These are phyloP conservation scores for Rhynchopsitta pachyrhyncha DNA, from an alignment of 2,113 vertebrate species.

Conservation along the genomic window DNA sequence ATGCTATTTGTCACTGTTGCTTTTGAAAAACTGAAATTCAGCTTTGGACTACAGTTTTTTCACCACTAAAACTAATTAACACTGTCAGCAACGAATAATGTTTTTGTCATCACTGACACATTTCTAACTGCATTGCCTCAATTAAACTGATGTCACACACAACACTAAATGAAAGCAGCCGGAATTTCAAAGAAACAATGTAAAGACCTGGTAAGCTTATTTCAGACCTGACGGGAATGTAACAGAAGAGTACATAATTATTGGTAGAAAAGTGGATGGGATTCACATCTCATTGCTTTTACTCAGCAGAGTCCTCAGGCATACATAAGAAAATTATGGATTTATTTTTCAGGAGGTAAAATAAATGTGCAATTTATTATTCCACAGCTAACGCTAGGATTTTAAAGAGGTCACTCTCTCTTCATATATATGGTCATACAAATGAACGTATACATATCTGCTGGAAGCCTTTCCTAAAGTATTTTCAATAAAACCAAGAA, in stretches of 20 bases:
- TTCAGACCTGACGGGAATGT: not conserved
- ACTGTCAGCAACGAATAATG: not conserved
- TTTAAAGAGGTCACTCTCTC: not conserved
- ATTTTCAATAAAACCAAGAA: not conserved
- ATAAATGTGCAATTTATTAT: slow-evolving; percentile 11
- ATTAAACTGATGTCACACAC: not conserved
- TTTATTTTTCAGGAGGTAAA: slow-evolving; percentile 12
- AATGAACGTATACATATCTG: not conserved
- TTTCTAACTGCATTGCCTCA: not conserved
- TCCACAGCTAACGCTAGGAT: not conserved
- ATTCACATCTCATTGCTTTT: not conserved
- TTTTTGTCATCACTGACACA: not conserved
- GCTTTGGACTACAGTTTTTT: not conserved
- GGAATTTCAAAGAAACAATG: not conserved
- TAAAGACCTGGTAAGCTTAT: not conserved
- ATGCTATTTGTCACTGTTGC: not conserved
- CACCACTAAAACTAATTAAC: not conserved
- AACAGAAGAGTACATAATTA: not conserved
- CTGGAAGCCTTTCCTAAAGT: slow-evolving; percentile 21
- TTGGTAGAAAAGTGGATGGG: not conserved
- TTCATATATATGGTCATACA: not conserved
- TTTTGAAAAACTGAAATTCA: not conserved
- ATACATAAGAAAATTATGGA: not conserved
- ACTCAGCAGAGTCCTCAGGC: not conserved
- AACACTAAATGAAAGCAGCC: not conserved